Base-by-base conservation (phyloP, 2,113 vertebrate species). In the Cephalopholis sonnerati region DNA sequence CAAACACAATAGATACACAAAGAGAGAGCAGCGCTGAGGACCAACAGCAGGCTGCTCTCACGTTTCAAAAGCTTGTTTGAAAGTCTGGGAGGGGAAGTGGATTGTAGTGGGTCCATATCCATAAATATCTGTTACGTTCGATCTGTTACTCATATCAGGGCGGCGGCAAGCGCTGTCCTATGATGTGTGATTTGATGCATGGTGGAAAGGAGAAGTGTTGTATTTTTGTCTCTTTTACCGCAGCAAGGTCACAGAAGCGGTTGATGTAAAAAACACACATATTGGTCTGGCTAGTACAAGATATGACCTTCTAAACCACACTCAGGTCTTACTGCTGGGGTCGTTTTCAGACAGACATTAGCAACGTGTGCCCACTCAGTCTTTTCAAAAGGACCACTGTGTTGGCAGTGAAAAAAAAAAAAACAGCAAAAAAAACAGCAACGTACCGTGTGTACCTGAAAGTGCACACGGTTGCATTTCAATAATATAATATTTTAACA, bases 1-100 rank as follows among this genome's bases (percentile, higher is more conserved):
- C 91, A 94, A 92, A 90, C 66, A 86, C 73, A 92, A 91, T 87
- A 87, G 72, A 77, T 83, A 78, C 83, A 85, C 77, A 29, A 55
- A 80, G 82, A 64, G 79, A 76, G 63, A 77, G 77, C 11, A 18
- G 54, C 5, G 64, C 65, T 0, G 46, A 78, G 88, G 89, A 77
- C 75, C 72, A 59, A 76, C 74, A 65, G 74, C 75, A 70, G 79
- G 59, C 71, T 29, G 64, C 73, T 88, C 92, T 95, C 89, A 81
- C 61, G 46, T 93, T 93, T 89, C 93, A 85, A 64, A 86, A 68
- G 62, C 77, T 57, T 59, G 84, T 86, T 90, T 89, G 71, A 77
- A 84, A 62, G 54, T 68, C 86, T 74, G 79, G 18, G 50, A 85
- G 75, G 66, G 74, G 80, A 89, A 81, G 85, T 74, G 55, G 46